Base-by-base conservation (phyloP, 2,888 invertebrate species). In the Drosophila tripunctata region DNA sequence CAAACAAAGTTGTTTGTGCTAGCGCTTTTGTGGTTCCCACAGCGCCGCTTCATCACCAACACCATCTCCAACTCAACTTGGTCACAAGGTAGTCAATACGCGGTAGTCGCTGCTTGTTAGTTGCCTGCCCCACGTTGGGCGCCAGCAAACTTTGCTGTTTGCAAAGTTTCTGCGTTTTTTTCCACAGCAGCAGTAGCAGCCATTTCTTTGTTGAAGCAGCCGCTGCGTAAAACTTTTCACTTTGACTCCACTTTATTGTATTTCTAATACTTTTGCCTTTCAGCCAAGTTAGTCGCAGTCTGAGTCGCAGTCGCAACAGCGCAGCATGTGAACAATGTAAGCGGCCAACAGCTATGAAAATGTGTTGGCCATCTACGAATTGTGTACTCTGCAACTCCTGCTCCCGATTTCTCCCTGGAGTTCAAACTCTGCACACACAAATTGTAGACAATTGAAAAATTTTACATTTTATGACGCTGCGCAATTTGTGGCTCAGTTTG, bases 211-310 rank as follows among this genome's bases (percentile, higher is more conserved):
- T 5, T 40, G 51, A n/a, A 54, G 82, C 65, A 73, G 79, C 74
- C 87, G 85, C 78, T 87, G 88, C 88, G 83, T 80, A 86, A 88
- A 87, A 87, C 87, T 87, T 87, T 87, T 87, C 82, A 89, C 87
- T 87, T 87, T 89, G 87, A 89, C 79, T 87, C 75, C 79, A 82
- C 85, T 89, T 89, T 87, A 88, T 89, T 88, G 87, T 88, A 78
- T 88, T 87, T 87, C 87, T 89, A 87, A 87, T 87, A 88, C 85
- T 86, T 40, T 88, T 86, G 78, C 75, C 77, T 79, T 84, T 77
- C 84, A 87, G 83, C 86, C 81, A 81, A 81, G 61, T 81, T 84
- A 65, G 75, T 74, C 55, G 66, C 85, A 51, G 38, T 57, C 58
- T 75, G 74, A 63, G 67, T 74, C 55, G 65, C 85, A 55, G 38